Evolutionary conservation across 2,797 vertebrate genomes (phyloP), one percentile per base, ranked within the genome.

Genomic region (Cossypha niveicapilla): DNA sequence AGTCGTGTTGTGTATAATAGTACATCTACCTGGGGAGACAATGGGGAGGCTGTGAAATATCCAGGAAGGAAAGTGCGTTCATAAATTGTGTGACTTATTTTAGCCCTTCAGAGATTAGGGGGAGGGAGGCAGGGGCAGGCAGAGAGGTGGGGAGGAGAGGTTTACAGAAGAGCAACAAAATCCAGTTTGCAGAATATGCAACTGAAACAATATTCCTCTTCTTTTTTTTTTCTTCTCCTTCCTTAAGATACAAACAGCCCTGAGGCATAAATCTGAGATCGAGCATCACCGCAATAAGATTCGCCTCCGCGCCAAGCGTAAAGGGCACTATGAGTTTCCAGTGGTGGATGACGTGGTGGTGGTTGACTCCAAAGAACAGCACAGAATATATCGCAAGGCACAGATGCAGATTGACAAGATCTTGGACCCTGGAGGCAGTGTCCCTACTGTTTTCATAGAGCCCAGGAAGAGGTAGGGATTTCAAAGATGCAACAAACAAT

Each of bases 321-420:
- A 99, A 66, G 99, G 99, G 19, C 99, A 99, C 94, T 99, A 99
- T 3, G 99, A 99, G 68, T 99, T 99, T 88, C 99, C 99, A 0
- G 98, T 99, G 76, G 99, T 99, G 98, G 99, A 99, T 13, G 99
- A 99, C 53, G 98, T 99, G 96, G 98, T 98, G 8, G 98, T 99
- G 1, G 98, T 98, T 0, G 99, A 99, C 60, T 98, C 98, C 65
- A 98, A 98, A 17, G 99, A 99, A 61, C 98, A 98, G 63, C 98
- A 99, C 94, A 98, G 98, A 11, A 98, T 99, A 78, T 99, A 99
- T 74, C 98, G 99, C 91, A 98, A 99, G 57, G 99, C 99, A 21
- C 99, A 99, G 76, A 98, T 99, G 98, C 99, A 99, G 97, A 99
- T 99, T 92, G 99, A 99, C 97, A 99, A 99, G 97, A 99, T 99